Evolutionary conservation across 2,797 vertebrate species (phyloP), one percentile per base, ranked within the genome.

Genomic region (Dallia pectoralis): DNA sequence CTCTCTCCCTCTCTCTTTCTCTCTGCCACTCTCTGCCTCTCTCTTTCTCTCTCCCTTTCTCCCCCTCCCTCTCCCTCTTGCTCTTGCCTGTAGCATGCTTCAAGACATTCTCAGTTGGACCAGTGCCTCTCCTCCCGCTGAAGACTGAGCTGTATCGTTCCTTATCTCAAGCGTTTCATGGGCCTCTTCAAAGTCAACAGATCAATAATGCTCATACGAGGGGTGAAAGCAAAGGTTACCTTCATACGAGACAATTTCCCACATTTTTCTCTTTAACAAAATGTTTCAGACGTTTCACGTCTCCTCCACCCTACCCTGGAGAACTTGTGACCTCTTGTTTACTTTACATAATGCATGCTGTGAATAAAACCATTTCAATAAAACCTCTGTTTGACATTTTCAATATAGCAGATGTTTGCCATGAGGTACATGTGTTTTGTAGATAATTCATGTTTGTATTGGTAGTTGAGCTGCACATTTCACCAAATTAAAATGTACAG

Each of bases 121-220:
- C 16, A 71, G 82, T 88, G 88, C 87, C 90, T 87, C 77, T 81
- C 67, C 83, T 79, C 78, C 84, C 87, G 85, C 89, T 82, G 78
- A 70, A 89, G 87, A 82, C 85, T 74, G 83, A 81, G 32, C 74
- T 85, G 77, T 81, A 84, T 84, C 83, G 81, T 87, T 91, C 85
- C 88, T 88, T 85, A 89, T 91, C 69, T 85, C 87, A 91, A 89
- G 84, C 83, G 87, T 91, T 90, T 90, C 90, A 89, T 89, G 88
- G 87, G 86, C 88, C 89, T 89, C 86, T 92, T 91, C 89, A 93
- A 91, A 91, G 89, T 85, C 83, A 92, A 87, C 85, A 85, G 89
- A 91, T 91, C 90, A 89, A 90, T 90, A 92, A 81, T 75, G 79
- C 88, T 89, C 86, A 89, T 88, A 91, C 86, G 86, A 88, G 87